Percentiles rank a stretch among this genome's conserved stretches.
phyloP scores from a whole-genome alignment of 2,113 vertebrate genomes.

The Cynoglossus semilaevis region DNA sequence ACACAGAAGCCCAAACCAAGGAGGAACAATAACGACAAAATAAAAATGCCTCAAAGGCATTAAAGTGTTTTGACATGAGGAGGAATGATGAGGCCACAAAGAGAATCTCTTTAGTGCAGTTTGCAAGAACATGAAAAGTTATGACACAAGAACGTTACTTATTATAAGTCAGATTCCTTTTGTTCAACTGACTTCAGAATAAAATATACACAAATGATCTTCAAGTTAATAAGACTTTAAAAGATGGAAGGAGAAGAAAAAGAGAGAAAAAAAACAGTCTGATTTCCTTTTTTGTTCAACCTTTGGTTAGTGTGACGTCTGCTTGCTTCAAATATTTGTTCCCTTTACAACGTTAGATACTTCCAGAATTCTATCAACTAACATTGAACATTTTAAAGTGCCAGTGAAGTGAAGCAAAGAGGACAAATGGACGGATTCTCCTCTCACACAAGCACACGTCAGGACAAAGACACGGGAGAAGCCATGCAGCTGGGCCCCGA shows the following conservation, averaged over 20 bases:
- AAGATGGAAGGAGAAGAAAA: constrained; percentile 11
- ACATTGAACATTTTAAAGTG: constrained; percentile 69
- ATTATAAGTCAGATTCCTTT: constrained; percentile 40
- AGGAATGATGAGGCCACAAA: constrained; percentile 34
- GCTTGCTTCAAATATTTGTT: constrained; percentile 27
- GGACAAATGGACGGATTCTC: constrained; percentile 24
- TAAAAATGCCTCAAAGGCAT: constrained; percentile 60
- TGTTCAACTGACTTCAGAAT: constrained; percentile 34
- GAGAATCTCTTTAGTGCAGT: constrained; percentile 33
- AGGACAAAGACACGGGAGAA: constrained; percentile 22
- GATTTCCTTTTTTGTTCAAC: constrained; percentile 37
- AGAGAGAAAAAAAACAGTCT: constrained; percentile 18
- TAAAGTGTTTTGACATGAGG: constrained; percentile 59
- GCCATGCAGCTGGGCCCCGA: constrained; percentile 35
- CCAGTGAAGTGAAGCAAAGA: constrained; percentile 58
- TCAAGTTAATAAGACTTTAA: constrained; percentile 22
- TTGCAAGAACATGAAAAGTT: constrained; percentile 36
- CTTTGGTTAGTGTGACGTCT: constrained; percentile 66
- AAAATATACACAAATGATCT: constrained; percentile 9
- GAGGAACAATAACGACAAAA: constrained; percentile 63
- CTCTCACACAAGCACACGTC: neutral
- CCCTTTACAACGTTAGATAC: constrained; percentile 22
- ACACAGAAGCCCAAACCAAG: constrained; percentile 50
- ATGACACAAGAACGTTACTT: constrained; percentile 28
- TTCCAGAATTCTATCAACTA: constrained; percentile 17